Conservation (phyloP, 2,888 invertebrate genomes). For the Dioctria rufipes region DNA sequence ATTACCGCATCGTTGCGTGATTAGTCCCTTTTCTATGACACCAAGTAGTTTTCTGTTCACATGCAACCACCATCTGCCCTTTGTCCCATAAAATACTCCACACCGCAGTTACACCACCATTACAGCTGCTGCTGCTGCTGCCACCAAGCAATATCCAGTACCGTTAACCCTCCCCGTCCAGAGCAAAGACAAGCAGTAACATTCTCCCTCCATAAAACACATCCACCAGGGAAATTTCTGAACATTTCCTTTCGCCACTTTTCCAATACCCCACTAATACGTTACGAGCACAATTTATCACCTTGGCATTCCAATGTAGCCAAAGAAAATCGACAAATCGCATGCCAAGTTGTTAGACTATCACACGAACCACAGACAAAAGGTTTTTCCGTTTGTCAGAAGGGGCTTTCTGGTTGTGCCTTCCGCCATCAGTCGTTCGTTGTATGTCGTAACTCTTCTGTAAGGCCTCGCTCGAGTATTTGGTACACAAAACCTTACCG, state of each 20-base stretch:
- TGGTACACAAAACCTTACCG: too few relatives aligned
- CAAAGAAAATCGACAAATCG: constrained; percentile 54
- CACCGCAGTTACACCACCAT: constrained; percentile 20
- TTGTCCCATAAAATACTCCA: constrained; percentile 33
- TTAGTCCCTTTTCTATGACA: constrained; percentile 42
- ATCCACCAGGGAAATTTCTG: constrained; percentile 33
- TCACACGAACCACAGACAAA: constrained; percentile 20
- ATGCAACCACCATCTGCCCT: constrained; percentile 49
- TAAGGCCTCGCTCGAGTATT: background rate
- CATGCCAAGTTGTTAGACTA: constrained; percentile 46
- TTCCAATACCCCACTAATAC: constrained; percentile 50
- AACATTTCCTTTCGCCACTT: constrained; percentile 44
- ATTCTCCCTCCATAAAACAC: constrained; percentile 31
- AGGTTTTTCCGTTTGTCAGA: constrained; percentile 41
- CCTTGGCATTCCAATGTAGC: constrained; percentile 52
- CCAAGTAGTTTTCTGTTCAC: constrained; percentile 22
- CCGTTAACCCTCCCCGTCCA: too few relatives aligned
- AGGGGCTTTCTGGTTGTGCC: constrained; percentile 8
- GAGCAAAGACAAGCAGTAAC: too few relatives aligned
- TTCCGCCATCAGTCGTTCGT: too few relatives aligned
- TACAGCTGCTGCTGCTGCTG: background rate
- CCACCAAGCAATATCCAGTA: too few relatives aligned
- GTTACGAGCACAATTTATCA: constrained; percentile 54
- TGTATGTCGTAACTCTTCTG: constrained; percentile 1
- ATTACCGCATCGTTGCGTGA: constrained; percentile 54